These are phyloP conservation scores for Botia kubotai DNA, from an alignment of 2,797 vertebrate species.

Conservation along the genomic window DNA sequence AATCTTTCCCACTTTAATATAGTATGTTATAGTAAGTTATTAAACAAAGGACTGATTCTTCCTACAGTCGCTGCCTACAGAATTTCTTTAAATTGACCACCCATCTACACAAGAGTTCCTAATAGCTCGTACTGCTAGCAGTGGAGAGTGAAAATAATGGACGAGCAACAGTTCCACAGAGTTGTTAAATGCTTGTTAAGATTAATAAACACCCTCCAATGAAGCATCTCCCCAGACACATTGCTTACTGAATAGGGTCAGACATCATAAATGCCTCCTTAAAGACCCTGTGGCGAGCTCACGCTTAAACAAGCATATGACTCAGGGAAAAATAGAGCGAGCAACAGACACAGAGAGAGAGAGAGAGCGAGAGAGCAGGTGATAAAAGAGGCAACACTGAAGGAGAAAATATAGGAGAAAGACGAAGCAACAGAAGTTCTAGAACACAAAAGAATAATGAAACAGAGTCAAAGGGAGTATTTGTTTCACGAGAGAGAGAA, in stretches of 20 bases:
- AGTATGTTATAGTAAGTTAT: too few species aligned
- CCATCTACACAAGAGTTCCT: neutral
- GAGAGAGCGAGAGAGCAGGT: neutral
- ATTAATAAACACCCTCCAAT: conserved; percentile 59
- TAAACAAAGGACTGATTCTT: too few species aligned
- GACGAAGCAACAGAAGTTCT: conserved; percentile 1
- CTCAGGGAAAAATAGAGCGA: conserved; percentile 2
- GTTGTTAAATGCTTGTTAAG: conserved; percentile 49
- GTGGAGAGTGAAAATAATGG: conserved; percentile 22
- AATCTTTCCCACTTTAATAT: neutral
- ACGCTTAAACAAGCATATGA: conserved; percentile 32
- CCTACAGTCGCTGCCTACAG: neutral
- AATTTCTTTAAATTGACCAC: conserved; percentile 22
- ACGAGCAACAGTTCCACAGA: neutral
- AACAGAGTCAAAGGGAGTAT: conserved; percentile 64
- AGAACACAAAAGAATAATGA: conserved; percentile 61
- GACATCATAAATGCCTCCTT: conserved; percentile 39
- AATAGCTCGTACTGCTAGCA: conserved; percentile 9
- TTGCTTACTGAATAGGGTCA: conserved; percentile 52
- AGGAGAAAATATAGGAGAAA: neutral
- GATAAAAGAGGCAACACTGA: neutral
- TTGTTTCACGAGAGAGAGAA: conserved; percentile 72
- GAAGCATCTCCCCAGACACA: conserved; percentile 57
- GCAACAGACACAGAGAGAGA: neutral
- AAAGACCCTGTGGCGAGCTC: conserved; percentile 35